Evolutionary conservation across 2,888 invertebrate species (phyloP).

Genomic region (Heliconius hortense): DNA sequence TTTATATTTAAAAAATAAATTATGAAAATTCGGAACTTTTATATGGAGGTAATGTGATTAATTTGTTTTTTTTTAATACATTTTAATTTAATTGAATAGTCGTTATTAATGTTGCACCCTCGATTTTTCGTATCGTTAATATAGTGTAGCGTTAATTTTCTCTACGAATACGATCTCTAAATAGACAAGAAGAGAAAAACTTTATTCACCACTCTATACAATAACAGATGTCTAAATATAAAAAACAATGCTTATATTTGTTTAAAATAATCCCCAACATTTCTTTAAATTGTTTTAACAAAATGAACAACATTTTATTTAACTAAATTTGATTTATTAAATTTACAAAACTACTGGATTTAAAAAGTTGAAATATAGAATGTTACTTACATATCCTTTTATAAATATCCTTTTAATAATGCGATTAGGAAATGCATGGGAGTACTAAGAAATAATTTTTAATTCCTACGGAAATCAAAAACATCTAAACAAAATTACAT

Average conservation of each 20-base stretch:
- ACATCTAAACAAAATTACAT: not conserved
- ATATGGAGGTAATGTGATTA: conserved; percentile 67
- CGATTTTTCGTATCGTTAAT: not conserved
- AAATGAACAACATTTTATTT: no score
- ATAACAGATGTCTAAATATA: no score
- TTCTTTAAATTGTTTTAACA: no score
- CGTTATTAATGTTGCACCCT: not conserved
- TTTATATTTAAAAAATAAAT: conserved; percentile 48
- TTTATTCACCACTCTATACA: no score
- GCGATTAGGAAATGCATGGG: not conserved
- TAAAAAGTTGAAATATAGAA: not conserved
- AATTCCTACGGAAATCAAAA: no score
- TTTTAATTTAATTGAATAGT: not conserved
- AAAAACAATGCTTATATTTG: no score
- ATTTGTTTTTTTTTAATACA: not conserved
- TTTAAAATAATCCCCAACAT: no score
- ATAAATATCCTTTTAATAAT: no score
- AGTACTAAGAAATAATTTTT: no score
- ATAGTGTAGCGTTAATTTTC: not conserved
- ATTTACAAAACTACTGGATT: not conserved
- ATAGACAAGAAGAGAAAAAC: not conserved
- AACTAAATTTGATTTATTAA: no score
- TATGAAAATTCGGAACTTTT: conserved; percentile 77
- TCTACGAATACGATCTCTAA: not conserved
- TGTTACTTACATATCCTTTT: no score